A percentile compares a stretch with the other conserved stretches of the same genome.
phyloP scores from a whole-genome alignment of 2,888 invertebrate genomes.

The Epinotia brunnichana region DNA sequence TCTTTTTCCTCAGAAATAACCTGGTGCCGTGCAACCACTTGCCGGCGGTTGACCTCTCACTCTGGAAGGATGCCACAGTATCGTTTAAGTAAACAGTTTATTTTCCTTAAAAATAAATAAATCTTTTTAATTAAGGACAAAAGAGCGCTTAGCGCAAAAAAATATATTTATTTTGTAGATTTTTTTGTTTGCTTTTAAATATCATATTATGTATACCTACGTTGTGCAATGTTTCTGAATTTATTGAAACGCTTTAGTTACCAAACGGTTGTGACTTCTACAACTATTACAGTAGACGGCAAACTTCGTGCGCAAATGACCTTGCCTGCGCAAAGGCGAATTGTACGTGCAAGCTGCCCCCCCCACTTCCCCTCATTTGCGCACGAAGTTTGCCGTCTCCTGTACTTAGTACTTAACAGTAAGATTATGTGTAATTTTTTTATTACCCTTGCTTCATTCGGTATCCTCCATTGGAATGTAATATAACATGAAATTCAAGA shows the following conservation, averaged over 20 bases:
- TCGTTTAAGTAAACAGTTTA: slow-evolving; percentile 15
- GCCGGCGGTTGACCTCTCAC: slow-evolving; percentile 75
- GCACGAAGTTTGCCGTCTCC: no score
- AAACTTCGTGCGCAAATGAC: no score
- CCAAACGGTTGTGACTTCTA: slow-evolving; percentile 39
- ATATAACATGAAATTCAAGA: not conserved
- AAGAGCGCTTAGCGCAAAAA: not conserved
- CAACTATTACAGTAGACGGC: no score
- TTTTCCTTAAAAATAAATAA: not conserved
- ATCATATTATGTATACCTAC: not conserved
- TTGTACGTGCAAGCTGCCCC: no score
- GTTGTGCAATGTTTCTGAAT: not conserved
- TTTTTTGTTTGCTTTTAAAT: no score
- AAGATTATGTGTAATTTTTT: not conserved
- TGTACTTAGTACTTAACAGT: not conserved
- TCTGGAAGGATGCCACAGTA: slow-evolving; percentile 76
- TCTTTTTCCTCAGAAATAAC: slow-evolving; percentile 74
- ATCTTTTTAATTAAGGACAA: not conserved
- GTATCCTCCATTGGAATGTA: no score
- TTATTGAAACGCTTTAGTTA: slow-evolving; percentile 28
- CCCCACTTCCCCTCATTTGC: no score
- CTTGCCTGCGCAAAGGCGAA: no score
- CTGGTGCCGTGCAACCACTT: slow-evolving; percentile 79
- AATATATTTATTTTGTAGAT: no score
- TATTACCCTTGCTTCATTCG: not conserved